phyloP scores from a whole-genome alignment of 2,113 vertebrate species.

The Herpetotheres cachinnans region DNA sequence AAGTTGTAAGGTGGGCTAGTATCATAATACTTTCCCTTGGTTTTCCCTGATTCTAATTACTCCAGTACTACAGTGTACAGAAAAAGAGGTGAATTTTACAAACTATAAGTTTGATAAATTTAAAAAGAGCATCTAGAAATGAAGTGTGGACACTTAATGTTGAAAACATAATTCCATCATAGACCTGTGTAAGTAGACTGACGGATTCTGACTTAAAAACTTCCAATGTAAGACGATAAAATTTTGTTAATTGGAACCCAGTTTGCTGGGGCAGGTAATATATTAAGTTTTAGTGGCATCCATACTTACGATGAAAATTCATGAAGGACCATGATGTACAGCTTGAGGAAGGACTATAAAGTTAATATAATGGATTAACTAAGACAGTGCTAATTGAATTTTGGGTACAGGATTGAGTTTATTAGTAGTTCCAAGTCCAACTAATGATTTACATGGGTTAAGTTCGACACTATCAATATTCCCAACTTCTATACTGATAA shows the following conservation, averaged over 20 bases:
- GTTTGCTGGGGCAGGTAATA: background rate
- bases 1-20: background rate
- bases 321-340: background rate
- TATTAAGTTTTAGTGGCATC: background rate
- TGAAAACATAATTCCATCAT: background rate
- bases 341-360: background rate
- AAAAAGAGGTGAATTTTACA: background rate
- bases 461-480: background rate
- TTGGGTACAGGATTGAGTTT: background rate
- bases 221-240: background rate
- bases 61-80: background rate
- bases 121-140: background rate
- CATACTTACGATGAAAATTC: background rate
- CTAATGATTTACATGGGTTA: background rate
- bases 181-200: background rate
- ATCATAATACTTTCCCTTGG: background rate
- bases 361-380: background rate
- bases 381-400: background rate
- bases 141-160: background rate
- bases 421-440: background rate
- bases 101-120: background rate
- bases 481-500: background rate
- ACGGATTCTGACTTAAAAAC: background rate
- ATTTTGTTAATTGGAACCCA: background rate
- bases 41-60: background rate